phyloP scores from a whole-genome alignment of 2,113 vertebrate species.

The Mohoua ochrocephala region DNA sequence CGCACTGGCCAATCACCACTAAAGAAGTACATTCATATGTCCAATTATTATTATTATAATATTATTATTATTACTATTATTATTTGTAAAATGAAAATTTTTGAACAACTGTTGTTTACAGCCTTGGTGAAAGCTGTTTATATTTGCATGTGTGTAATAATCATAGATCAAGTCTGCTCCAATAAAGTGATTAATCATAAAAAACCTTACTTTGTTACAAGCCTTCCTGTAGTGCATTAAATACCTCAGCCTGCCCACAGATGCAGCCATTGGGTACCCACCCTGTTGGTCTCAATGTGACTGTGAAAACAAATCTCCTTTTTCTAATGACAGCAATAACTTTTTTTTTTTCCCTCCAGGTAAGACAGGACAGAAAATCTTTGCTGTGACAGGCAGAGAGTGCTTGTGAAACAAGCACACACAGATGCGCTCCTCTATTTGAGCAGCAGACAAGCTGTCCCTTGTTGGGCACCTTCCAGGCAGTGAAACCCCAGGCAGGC shows the following conservation, averaged over 20 bases:
- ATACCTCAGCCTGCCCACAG: background rate
- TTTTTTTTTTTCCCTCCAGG: background rate
- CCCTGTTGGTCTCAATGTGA: background rate
- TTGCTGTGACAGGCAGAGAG: background rate
- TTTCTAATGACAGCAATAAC: background rate
- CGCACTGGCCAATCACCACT: background rate
- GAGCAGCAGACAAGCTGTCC: background rate
- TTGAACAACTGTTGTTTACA: background rate
- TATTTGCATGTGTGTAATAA: background rate
- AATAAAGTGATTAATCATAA: background rate
- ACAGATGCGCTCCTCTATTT: background rate
- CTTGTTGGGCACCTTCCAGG: fast-evolving
- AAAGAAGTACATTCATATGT: background rate
- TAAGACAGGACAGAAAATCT: background rate
- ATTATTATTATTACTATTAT: background rate
- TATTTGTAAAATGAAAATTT: background rate
- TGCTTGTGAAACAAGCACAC: background rate
- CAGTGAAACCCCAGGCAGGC: background rate
- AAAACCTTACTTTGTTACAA: background rate
- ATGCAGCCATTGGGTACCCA: background rate
- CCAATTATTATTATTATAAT: background rate
- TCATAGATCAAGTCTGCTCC: background rate
- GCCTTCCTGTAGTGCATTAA: background rate
- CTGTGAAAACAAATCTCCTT: background rate
- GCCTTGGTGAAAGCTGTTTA: background rate